These are phyloP conservation scores for Pseudomyrmex pallidus DNA, from an alignment of 1,140 invertebrate species.

Conservation along the genomic window DNA sequence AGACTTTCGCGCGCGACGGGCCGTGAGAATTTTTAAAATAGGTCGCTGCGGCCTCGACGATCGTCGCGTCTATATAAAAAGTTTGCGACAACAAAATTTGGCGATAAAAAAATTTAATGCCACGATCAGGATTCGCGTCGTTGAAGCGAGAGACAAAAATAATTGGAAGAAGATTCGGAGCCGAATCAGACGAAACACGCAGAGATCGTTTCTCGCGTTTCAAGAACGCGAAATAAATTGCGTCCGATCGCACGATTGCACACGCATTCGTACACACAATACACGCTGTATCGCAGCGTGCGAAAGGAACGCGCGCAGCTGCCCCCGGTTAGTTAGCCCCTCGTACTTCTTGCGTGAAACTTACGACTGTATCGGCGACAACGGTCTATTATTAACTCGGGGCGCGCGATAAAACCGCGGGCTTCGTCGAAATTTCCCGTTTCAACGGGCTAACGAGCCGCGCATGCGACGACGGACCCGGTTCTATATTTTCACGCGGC, in stretches of 20 bases:
- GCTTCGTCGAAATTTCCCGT: slow-evolving; percentile 47
- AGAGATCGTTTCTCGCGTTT: background rate
- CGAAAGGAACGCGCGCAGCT: slow-evolving; percentile 31
- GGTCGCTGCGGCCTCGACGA: no score
- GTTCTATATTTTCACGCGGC: slow-evolving; percentile 13
- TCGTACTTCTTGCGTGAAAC: slow-evolving; percentile 19
- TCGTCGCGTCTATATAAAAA: background rate
- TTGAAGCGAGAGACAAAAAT: no score
- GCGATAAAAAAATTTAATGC: background rate
- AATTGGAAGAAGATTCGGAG: background rate
- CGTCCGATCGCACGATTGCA: slow-evolving; percentile 62
- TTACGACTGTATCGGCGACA: slow-evolving; percentile 33
- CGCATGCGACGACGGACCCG: background rate
- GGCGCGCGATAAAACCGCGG: slow-evolving; percentile 21
- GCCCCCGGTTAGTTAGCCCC: slow-evolving; percentile 1
- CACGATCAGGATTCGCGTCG: background rate
- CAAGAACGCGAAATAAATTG: slow-evolving; percentile 37
- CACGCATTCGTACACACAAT: slow-evolving; percentile 2
- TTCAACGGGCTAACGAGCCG: slow-evolving; percentile 37
- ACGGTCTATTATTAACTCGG: slow-evolving; percentile 62
- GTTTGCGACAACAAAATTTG: background rate
- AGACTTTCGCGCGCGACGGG: slow-evolving; percentile 2
- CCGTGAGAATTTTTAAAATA: slow-evolving; percentile 15
- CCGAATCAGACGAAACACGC: background rate
- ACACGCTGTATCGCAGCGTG: slow-evolving; percentile 57